These are phyloP conservation scores for Equus przewalskii DNA, from an alignment of 2,113 vertebrate genomes.

Conservation along the genomic window DNA sequence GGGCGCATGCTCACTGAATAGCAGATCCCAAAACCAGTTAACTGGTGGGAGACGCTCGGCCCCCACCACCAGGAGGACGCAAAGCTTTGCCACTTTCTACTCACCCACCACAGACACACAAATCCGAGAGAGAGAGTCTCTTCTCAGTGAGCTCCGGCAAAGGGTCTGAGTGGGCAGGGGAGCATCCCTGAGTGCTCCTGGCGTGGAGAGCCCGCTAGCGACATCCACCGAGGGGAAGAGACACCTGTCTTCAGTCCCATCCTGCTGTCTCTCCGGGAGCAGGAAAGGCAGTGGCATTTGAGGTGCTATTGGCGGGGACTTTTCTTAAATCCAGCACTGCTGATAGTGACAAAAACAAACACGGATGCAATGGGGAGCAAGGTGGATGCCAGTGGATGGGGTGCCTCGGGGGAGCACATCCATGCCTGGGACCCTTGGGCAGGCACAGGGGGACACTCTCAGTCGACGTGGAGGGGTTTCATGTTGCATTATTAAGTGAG, in stretches of 20 bases:
- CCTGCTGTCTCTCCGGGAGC: background rate
- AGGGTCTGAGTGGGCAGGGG: accelerated
- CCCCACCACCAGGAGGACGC: background rate
- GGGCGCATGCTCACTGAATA: background rate
- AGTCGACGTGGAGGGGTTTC: accelerated
- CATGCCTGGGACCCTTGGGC: accelerated
- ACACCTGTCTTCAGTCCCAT: accelerated
- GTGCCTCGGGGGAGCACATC: accelerated
- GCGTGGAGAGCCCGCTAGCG: background rate
- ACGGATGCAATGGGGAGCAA: accelerated
- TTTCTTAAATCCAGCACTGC: background rate
- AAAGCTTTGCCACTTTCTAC: background rate
- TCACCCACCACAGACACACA: background rate
- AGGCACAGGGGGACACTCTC: accelerated
- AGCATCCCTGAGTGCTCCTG: accelerated
- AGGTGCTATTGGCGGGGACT: accelerated
- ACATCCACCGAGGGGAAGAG: accelerated
- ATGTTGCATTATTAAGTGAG: background rate
- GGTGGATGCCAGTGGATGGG: background rate
- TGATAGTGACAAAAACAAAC: background rate
- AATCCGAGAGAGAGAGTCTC: too few species aligned
- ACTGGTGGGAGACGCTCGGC: background rate
- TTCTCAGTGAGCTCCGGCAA: background rate
- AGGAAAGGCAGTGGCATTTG: accelerated
- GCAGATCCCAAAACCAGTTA: background rate